Evolutionary conservation across 2,113 vertebrate species (phyloP).

Genomic region (Puffinus mauretanicus): DNA sequence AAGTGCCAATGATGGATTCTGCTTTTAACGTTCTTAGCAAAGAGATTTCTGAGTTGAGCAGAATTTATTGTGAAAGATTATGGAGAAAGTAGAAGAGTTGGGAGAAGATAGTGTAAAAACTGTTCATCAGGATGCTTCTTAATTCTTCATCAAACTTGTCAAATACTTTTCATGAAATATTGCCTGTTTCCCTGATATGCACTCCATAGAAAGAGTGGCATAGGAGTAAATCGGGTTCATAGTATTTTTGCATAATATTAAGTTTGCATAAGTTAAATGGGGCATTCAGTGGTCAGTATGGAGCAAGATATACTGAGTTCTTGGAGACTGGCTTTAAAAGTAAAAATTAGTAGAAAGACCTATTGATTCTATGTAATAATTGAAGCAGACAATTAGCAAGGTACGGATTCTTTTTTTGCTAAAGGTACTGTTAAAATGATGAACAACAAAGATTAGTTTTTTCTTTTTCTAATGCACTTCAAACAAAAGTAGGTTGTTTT

Average conservation of each 20-base stretch:
- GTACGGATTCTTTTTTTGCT: neutral
- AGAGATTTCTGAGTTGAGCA: neutral
- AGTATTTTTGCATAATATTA: neutral
- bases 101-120: neutral
- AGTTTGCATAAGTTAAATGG: neutral
- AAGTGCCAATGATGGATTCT: neutral
- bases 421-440: neutral
- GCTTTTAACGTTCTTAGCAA: neutral
- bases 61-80: neutral
- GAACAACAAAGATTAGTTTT: neutral
- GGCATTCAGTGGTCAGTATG: rapidly evolving
- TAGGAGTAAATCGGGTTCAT: neutral
- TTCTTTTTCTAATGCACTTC: neutral
- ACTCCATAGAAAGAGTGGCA: neutral
- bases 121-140: neutral
- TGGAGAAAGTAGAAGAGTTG: neutral
- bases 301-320: neutral
- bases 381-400: neutral
- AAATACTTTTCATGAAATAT: neutral
- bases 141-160: neutral
- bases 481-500: neutral
- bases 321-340: neutral
- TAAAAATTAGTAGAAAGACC: neutral
- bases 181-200: neutral
- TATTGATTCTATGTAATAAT: neutral